Conservation (phyloP, 2,888 invertebrate species). For the Stenoptilia bipunctidactyla region DNA sequence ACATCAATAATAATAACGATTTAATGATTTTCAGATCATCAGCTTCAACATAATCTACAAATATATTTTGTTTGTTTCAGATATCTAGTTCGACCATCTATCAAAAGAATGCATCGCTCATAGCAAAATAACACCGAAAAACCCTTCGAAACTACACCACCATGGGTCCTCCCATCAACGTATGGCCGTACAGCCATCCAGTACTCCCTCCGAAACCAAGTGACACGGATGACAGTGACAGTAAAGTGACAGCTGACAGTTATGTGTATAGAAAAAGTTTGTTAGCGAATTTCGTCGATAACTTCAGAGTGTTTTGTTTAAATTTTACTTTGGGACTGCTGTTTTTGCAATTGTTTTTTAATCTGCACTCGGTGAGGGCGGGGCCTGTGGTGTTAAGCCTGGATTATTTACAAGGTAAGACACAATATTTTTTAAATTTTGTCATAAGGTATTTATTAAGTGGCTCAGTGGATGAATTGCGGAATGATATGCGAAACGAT, state of each 20-base stretch:
- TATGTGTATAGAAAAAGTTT: conserved; percentile 27
- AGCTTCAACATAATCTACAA: too few species aligned
- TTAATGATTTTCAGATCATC: too few species aligned
- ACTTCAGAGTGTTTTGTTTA: conserved; percentile 33
- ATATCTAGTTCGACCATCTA: conserved; percentile 12
- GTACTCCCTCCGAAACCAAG: conserved; percentile 2
- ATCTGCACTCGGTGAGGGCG: conserved; percentile 36
- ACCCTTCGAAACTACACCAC: conserved; percentile 14
- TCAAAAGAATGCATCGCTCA: conserved; percentile 28
- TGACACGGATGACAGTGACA: conserved; percentile 19
- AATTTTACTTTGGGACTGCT: conserved; percentile 42
- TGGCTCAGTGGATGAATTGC: too few species aligned
- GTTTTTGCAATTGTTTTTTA: conserved; percentile 39
- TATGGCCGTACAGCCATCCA: conserved; percentile 42
- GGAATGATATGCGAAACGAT: too few species aligned
- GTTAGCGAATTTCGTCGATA: conserved; percentile 27
- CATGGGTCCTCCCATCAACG: conserved; percentile 51
- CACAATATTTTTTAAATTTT: conserved; percentile 1
- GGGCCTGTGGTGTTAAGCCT: conserved; percentile 52
- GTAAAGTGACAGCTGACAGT: conserved; percentile 22
- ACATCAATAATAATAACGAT: too few species aligned
- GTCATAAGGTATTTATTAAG: too few species aligned
- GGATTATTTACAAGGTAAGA: conserved; percentile 58
- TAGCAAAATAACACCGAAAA: conserved; percentile 20
- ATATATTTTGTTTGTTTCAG: conserved; percentile 35